Evolutionary conservation across 1,140 invertebrate genomes (phyloP).

Genomic region (Scylla paramamosain): DNA sequence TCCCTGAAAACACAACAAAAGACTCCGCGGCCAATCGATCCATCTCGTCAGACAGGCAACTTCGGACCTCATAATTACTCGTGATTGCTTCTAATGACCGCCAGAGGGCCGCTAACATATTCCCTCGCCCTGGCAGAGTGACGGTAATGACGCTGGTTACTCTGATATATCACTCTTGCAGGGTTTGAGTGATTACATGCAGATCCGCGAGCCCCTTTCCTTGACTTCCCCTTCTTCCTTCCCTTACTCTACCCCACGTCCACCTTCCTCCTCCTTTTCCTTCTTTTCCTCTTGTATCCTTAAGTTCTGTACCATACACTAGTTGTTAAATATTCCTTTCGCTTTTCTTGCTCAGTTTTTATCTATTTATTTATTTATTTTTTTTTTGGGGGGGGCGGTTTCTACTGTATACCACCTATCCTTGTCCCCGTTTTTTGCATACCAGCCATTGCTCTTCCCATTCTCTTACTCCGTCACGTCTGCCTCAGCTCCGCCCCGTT

Average conservation of each 20-base stretch:
- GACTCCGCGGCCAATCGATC: conserved; percentile 17
- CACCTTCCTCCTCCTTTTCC: not conserved
- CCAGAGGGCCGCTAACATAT: conserved; percentile 10
- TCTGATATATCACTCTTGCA: conserved; percentile 3
- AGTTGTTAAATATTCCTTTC: not conserved
- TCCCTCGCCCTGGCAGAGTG: not conserved
- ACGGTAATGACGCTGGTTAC: conserved; percentile 11
- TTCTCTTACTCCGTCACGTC: not conserved
- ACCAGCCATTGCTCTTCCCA: not conserved
- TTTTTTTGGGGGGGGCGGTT: too few species aligned
- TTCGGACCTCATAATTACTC: conserved; percentile 22
- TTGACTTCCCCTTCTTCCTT: not conserved
- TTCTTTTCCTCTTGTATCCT: not conserved
- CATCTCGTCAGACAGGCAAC: conserved; percentile 10
- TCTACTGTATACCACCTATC: not conserved
- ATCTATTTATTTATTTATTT: not conserved
- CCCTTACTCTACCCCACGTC: not conserved
- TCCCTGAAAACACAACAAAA: not conserved
- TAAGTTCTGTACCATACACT: too few species aligned
- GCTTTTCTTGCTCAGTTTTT: not conserved
- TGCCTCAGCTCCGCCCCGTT: not conserved
- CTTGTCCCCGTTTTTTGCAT: not conserved
- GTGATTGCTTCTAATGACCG: conserved; percentile 21
- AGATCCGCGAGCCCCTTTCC: not conserved
- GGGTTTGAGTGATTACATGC: conserved; percentile 11